Evolutionary conservation across 2,797 vertebrate genomes (phyloP).

Genomic region (Anisognathus igniventris): DNA sequence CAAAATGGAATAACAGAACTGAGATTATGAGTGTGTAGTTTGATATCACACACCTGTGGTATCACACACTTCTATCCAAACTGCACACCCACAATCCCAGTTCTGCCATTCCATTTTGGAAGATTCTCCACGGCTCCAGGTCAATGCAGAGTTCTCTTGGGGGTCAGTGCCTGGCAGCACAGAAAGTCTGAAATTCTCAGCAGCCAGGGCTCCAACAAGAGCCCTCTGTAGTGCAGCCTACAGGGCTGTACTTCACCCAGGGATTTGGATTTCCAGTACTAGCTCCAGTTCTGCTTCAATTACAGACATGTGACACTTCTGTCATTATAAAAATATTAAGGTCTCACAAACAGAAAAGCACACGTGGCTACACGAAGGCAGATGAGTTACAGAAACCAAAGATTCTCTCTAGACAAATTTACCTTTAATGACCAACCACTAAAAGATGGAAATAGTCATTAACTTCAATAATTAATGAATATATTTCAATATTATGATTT

Average conservation of each 20-base stretch:
- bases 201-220: neutral
- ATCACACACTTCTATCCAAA: neutral
- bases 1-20: neutral
- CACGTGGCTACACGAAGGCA: neutral
- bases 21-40: neutral
- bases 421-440: neutral
- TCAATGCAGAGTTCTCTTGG: neutral
- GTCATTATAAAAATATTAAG: neutral
- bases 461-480: constrained; percentile 36
- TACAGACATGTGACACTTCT: neutral
- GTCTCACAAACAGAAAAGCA: neutral
- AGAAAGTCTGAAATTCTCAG: neutral
- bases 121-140: neutral
- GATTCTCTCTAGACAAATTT: constrained; percentile 3
- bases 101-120: neutral
- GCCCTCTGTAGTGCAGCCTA: neutral
- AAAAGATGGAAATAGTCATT: neutral
- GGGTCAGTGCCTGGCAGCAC: neutral
- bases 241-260: neutral
- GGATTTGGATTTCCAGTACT: neutral
- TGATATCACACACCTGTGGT: neutral
- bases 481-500: constrained; percentile 28
- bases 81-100: neutral
- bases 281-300: neutral
- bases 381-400: neutral